A percentile compares a stretch with the other conserved stretches of the same genome.
These are phyloP conservation scores for Hycleus cichorii DNA, from an alignment of 1,140 invertebrate species.

Conservation along the genomic window DNA sequence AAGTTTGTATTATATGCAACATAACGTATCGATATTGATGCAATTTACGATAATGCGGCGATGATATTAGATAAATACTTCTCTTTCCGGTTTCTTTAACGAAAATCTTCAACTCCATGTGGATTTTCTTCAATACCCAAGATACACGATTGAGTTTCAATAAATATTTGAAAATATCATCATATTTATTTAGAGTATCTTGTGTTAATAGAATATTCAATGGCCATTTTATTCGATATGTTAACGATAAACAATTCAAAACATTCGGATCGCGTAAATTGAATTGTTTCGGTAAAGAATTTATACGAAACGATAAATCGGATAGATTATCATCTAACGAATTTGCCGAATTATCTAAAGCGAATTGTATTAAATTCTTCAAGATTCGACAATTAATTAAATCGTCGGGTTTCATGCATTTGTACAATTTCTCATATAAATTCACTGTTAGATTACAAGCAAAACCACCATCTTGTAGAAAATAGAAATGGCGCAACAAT, in stretches of 20 bases:
- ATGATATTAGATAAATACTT: constrained; percentile 41
- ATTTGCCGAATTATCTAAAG: constrained; percentile 38
- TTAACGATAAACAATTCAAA: constrained; percentile 56
- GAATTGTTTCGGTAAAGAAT: constrained; percentile 49
- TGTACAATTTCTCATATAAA: constrained; percentile 56
- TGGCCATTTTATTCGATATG: constrained; percentile 65
- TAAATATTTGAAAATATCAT: constrained; percentile 65
- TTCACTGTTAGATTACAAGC: constrained; percentile 58
- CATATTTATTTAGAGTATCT: constrained; percentile 58
- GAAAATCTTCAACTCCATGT: constrained; percentile 50
- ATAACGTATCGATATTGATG: constrained; percentile 64
- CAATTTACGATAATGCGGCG: constrained; percentile 52
- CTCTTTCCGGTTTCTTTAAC: constrained; percentile 43
- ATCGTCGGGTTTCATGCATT: constrained; percentile 53
- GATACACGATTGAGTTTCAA: constrained; percentile 65
- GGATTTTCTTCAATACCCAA: constrained; percentile 62
- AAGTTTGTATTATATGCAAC: constrained; percentile 61
- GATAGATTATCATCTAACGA: constrained; percentile 49
- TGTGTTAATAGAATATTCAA: constrained; percentile 67
- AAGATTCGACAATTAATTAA: constrained; percentile 59
- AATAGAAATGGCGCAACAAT: constrained; percentile 64
- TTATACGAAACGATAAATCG: constrained; percentile 51
- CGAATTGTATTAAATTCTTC: constrained; percentile 58
- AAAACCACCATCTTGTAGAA: constrained; percentile 70
- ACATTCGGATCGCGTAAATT: constrained; percentile 56